A percentile compares a stretch with the other conserved stretches of the same genome.
Evolutionary conservation across 2,113 vertebrate species (phyloP).

Genomic region (Psephotus haematonotus): DNA sequence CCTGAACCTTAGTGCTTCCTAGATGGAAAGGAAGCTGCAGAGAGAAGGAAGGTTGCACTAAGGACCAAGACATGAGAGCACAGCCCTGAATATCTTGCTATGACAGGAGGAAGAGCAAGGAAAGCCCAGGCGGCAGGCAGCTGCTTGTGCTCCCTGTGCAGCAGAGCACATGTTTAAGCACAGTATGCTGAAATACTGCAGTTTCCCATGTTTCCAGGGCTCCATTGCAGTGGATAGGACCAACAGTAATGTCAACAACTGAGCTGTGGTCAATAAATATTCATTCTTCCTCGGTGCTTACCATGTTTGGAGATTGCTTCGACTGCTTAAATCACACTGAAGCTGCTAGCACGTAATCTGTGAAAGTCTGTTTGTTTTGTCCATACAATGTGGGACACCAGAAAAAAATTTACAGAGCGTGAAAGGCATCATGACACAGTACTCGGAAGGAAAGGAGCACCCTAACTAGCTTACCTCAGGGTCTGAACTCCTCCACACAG

Average conservation of each 20-base stretch:
- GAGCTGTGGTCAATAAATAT: neutral
- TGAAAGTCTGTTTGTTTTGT: neutral
- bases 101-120: neutral
- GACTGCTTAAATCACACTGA: neutral
- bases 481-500: neutral
- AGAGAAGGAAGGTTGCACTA: neutral
- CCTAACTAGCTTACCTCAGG: neutral
- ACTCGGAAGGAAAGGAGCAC: neutral
- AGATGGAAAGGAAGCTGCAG: neutral
- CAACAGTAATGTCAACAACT: neutral
- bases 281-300: neutral
- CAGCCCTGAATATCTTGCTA: neutral
- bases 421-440: neutral
- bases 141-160: neutral
- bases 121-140: neutral
- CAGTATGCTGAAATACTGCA: neutral
- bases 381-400: neutral
- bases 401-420: neutral
- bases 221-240: neutral
- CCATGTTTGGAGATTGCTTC: neutral
- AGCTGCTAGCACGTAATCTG: neutral
- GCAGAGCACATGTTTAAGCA: neutral
- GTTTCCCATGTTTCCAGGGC: neutral
- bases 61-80: neutral
- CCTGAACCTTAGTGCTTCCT: neutral